phyloP scores from a whole-genome alignment of 37 sponge, comb jelly and placozoan species.

The Cliona cf. orientalis region DNA sequence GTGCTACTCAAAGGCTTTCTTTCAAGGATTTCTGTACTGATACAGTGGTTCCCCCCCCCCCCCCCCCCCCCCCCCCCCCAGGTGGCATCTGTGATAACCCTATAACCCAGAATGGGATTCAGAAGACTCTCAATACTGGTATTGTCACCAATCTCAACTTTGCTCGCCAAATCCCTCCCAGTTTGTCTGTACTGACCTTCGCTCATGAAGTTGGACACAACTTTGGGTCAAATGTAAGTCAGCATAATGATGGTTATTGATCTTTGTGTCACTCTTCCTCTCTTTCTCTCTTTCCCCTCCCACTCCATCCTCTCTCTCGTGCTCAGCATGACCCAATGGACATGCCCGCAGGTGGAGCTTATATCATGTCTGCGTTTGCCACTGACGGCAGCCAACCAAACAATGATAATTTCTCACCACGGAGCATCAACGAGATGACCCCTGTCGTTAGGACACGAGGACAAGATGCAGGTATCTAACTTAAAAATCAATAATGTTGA shows the following conservation, averaged over 20 bases:
- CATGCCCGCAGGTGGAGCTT: constrained; percentile 58
- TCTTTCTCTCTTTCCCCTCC: background rate
- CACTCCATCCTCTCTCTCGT: background rate
- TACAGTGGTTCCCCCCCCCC: too few species aligned
- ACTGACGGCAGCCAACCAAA: constrained; percentile 76
- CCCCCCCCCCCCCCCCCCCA: too few species aligned
- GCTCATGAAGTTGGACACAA: constrained; percentile 98
- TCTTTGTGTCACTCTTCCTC: background rate
- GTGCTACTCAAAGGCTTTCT: too few species aligned
- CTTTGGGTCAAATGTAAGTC: constrained; percentile 85
- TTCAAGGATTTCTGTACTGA: too few species aligned
- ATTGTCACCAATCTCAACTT: constrained; percentile 90
- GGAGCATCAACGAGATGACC: constrained; percentile 58
- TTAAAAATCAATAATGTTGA: too few species aligned
- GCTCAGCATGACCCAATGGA: constrained; percentile 32
- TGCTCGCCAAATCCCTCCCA: constrained; percentile 50
- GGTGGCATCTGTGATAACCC: constrained; percentile 76
- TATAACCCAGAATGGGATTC: constrained; percentile 11
- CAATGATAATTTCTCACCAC: constrained; percentile 85
- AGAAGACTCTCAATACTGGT: constrained; percentile 84
- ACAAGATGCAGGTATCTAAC: constrained; percentile 9
- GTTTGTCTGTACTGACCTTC: constrained; percentile 76
- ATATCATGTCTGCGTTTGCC: constrained; percentile 91
- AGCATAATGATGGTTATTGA: background rate
- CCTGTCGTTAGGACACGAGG: constrained; percentile 37